Percentiles rank a stretch among this genome's conserved stretches.
Evolutionary conservation across 37 sponge, comb jelly and placozoan genomes (phyloP).

Genomic region (Beroe forskalii): DNA sequence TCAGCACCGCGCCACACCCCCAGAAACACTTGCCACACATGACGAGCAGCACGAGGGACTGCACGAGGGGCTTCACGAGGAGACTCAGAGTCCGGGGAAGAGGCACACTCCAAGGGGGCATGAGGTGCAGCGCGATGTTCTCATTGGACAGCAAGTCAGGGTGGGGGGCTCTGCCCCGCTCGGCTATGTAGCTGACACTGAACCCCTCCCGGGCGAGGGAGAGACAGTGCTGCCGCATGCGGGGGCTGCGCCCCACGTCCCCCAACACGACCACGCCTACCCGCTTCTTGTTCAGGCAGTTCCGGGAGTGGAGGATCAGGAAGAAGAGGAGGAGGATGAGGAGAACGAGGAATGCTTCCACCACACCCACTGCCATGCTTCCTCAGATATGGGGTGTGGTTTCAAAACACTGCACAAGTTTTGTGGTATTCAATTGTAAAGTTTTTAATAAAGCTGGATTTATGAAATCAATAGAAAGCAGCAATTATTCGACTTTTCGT

Average conservation of each 20-base stretch:
- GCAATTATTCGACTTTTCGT: too few species aligned
- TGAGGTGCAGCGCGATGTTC: not conserved
- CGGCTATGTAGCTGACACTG: conserved; percentile 82
- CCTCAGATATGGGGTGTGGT: too few species aligned
- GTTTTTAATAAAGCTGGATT: too few species aligned
- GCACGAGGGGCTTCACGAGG: conserved; percentile 5
- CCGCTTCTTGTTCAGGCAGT: not conserved
- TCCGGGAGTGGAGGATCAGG: conserved; percentile 27
- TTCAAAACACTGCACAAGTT: too few species aligned
- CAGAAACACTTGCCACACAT: not conserved
- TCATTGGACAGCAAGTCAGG: not conserved
- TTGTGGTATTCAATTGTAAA: too few species aligned
- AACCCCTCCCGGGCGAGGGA: conserved; percentile 75
- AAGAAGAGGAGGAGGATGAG: not conserved
- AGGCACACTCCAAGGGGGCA: not conserved
- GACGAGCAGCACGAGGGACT: not conserved
- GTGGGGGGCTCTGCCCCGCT: conserved; percentile 70
- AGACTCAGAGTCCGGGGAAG: not conserved
- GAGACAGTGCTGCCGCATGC: conserved; percentile 91
- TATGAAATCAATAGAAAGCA: too few species aligned
- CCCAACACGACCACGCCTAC: conserved; percentile 93
- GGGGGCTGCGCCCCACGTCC: conserved; percentile 91
- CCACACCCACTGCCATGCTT: not conserved
- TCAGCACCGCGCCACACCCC: conserved; percentile 8
- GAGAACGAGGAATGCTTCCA: not conserved